Evolutionary conservation across 2,888 invertebrate genomes (phyloP), one percentile per base, ranked within the genome.

Genomic region (Cheiracanthium punctorium): DNA sequence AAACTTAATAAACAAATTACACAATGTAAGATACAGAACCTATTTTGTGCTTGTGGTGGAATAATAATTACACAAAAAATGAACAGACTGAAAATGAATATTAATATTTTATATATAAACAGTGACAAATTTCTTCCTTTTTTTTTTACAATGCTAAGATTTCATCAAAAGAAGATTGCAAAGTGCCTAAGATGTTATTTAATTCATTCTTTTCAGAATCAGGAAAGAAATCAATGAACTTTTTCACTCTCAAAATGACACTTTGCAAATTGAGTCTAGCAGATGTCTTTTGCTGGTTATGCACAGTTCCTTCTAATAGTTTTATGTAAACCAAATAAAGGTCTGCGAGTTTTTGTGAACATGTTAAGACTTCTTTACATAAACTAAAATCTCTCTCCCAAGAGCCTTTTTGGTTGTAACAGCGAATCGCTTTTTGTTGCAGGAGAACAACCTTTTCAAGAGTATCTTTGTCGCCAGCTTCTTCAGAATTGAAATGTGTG

Each of bases 391-490:
- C 91, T 87, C 91, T 91, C 89, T 93, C 93, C 93, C 93, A 94
- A 79, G 93, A 92, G 8, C 94, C 93, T 91, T 95, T 94, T n/a
- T 95, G 95, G 88, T 93, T 94, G 0, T 95, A 95, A 88, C 92
- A 92, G 76, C 95, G 94, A 91, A 96, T 95, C 0, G 96, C 95
- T 91, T 95, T 94, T 89, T 96, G 94, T 28, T 97, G 93, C 85
- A 95, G 94, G 90, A 96, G 96, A 0, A 94, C 94, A 28, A 89
- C 89, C 89, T 93, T 93, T 32, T 94, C 91, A 30, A 94, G 90
- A 20, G 93, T 92, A 37, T 91, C 90, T 43, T 91, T 90, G 12
- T 91, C 92, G 30, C 90, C 90, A 10, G 80, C 88, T 80, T 65
- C 90, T 90, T 71, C 91, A 88, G 0, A 94, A 93, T 29, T 95